A percentile compares a stretch with the other conserved stretches of the same genome.
Conservation (phyloP, 2,888 invertebrate species). For the Andricus curvator region DNA sequence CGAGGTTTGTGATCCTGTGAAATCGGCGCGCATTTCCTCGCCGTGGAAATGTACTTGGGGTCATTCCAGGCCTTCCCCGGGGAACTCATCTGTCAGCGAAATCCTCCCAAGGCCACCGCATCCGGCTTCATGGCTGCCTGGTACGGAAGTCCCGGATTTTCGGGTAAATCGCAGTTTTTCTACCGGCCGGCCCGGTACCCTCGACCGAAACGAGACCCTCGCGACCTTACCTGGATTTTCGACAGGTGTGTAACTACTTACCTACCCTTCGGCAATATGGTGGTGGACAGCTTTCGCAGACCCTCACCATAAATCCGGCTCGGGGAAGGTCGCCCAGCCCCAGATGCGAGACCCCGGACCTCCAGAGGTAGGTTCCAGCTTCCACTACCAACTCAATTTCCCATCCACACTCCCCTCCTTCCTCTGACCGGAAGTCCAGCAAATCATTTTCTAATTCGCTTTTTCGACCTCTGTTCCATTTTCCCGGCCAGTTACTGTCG, state of each 20-base stretch:
- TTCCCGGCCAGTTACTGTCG: neutral
- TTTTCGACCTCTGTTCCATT: constrained; percentile 1
- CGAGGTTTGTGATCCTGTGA: constrained; percentile 68
- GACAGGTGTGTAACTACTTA: constrained; percentile 47
- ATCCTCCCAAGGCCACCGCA: constrained; percentile 51
- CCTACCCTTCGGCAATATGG: neutral
- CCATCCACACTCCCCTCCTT: neutral
- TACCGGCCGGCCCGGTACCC: constrained; percentile 61
- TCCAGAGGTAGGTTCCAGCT: neutral
- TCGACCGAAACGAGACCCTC: constrained; percentile 47
- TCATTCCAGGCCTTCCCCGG: constrained; percentile 49
- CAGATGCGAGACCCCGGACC: constrained; percentile 9
- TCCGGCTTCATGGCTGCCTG: constrained; percentile 65
- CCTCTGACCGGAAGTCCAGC: neutral
- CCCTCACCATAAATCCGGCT: constrained; percentile 27
- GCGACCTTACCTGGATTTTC: constrained; percentile 51
- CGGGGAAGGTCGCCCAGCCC: constrained; percentile 8
- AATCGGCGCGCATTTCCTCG: constrained; percentile 69
- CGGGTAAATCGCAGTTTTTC: constrained; percentile 74
- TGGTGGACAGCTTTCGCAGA: neutral
- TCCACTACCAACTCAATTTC: neutral
- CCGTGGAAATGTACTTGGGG: constrained; percentile 42
- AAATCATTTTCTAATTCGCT: constrained; percentile 33
- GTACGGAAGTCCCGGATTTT: constrained; percentile 72
- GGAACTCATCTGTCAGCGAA: constrained; percentile 47